A percentile compares a stretch with the other conserved stretches of the same genome.
These are phyloP conservation scores for Scaptomyza pallida DNA, from an alignment of 1,140 invertebrate genomes.

Conservation along the genomic window DNA sequence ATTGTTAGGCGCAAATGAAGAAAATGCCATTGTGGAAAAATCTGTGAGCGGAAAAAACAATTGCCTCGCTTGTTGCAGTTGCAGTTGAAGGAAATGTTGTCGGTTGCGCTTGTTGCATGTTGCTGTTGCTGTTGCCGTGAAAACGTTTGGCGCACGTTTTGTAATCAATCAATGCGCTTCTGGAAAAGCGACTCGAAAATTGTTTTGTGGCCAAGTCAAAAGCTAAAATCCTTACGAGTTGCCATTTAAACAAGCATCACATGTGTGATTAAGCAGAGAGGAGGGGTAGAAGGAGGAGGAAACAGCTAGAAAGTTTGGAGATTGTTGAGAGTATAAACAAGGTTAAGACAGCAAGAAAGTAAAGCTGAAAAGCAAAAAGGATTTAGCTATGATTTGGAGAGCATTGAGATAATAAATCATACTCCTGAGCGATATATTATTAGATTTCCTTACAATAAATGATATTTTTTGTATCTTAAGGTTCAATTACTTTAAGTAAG, in stretches of 20 bases:
- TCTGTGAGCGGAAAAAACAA: conserved; percentile 67
- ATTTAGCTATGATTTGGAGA: background rate
- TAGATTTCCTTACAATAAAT: too few relatives aligned
- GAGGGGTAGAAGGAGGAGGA: too few relatives aligned
- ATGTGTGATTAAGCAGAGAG: conserved; percentile 17
- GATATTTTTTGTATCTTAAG: too few relatives aligned
- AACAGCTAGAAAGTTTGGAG: background rate
- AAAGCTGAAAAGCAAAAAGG: background rate
- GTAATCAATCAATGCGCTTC: conserved; percentile 73
- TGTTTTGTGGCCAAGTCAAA: conserved; percentile 50
- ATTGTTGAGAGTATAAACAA: too few relatives aligned
- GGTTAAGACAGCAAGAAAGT: too few relatives aligned
- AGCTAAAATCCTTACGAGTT: conserved; percentile 59
- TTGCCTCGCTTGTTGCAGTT: conserved; percentile 58
- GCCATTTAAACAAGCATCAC: conserved; percentile 41
- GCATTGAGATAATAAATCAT: background rate
- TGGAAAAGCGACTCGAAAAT: conserved; percentile 55
- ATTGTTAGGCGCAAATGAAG: conserved; percentile 82
- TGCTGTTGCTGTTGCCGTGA: conserved; percentile 57
- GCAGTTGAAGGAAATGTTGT: conserved; percentile 15
- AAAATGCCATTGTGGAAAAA: conserved; percentile 82
- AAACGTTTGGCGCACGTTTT: conserved; percentile 78
- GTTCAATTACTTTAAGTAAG: background rate
- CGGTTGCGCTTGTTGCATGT: conserved; percentile 38
- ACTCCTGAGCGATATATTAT: background rate